Conservation (phyloP, 2,888 invertebrate genomes). For the Caenorhabditis wallacei region DNA sequence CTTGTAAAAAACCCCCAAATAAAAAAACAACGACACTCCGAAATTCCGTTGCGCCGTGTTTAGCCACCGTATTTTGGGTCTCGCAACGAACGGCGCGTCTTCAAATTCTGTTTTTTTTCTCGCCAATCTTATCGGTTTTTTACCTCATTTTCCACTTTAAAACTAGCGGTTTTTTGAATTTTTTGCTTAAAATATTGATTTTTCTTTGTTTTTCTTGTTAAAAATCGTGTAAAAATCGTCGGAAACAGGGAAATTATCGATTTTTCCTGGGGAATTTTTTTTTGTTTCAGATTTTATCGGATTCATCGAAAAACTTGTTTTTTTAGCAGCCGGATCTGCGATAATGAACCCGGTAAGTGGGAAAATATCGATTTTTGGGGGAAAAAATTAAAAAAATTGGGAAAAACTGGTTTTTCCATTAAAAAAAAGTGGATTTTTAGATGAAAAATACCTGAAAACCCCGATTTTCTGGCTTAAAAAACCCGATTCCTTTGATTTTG, state of each 20-base stretch:
- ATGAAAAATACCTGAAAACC: no score
- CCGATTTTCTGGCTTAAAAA: no score
- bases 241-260: conserved; percentile 14
- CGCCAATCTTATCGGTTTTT: neutral
- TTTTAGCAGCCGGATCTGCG: neutral
- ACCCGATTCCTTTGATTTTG: no score
- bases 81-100: conserved; percentile 65
- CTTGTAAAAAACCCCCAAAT: neutral
- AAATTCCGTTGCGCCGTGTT: conserved; percentile 34
- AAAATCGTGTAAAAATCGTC: neutral
- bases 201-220: neutral
- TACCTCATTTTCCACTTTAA: neutral
- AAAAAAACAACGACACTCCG: conserved; percentile 48
- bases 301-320: conserved; percentile 11
- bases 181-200: neutral
- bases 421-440: no score
- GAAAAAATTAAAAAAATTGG: neutral
- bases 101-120: conserved; percentile 45
- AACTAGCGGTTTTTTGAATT: conserved; percentile 3
- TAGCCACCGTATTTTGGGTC: conserved; percentile 43
- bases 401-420: no score
- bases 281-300: conserved; percentile 33
- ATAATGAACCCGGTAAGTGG: conserved; percentile 44
- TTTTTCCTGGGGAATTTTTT: conserved; percentile 6
- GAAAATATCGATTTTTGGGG: conserved; percentile 1